Percentiles rank a stretch among this genome's conserved stretches.
Evolutionary conservation across 2,888 invertebrate species (phyloP).

Genomic region (Hirtodrosophila confusa): DNA sequence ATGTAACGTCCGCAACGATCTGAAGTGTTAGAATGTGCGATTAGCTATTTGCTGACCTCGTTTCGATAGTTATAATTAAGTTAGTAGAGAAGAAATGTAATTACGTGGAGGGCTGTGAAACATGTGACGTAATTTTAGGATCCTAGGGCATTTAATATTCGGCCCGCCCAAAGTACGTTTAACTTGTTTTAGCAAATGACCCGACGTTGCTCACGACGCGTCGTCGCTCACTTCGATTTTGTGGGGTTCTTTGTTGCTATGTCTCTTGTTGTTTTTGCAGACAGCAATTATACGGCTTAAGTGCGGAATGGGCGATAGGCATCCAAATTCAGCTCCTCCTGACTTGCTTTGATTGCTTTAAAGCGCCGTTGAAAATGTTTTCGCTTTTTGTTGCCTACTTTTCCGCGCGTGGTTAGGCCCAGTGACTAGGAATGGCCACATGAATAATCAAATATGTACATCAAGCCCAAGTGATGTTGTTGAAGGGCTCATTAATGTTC

Average conservation of each 20-base stretch:
- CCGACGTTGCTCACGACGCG: conserved; percentile 17
- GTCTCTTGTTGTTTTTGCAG: conserved; percentile 16
- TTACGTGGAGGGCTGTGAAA: too few species aligned
- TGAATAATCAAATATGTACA: conserved; percentile 45
- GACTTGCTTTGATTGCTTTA: conserved; percentile 51
- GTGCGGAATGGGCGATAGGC: conserved; percentile 29
- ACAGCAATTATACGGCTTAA: conserved; percentile 46
- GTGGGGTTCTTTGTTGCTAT: conserved; percentile 3
- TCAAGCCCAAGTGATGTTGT: conserved; percentile 2
- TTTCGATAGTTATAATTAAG: too few species aligned
- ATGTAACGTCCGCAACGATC: too few species aligned
- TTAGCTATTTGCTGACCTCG: too few species aligned
- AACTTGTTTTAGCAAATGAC: conserved; percentile 26
- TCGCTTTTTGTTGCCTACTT: conserved; percentile 42
- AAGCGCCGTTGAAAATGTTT: conserved; percentile 15
- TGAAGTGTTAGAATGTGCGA: too few species aligned
- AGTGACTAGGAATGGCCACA: conserved; percentile 31
- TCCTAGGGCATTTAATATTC: conserved; percentile 22
- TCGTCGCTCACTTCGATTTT: conserved; percentile 42
- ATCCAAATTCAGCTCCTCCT: conserved; percentile 35
- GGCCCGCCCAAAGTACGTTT: not conserved
- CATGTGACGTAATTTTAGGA: not conserved
- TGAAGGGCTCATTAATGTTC: conserved; percentile 9
- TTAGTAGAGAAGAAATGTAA: too few species aligned
- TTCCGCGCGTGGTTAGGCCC: conserved; percentile 16